Conservation (phyloP, 2,797 vertebrate genomes). For the Tokudaia muenninki region DNA sequence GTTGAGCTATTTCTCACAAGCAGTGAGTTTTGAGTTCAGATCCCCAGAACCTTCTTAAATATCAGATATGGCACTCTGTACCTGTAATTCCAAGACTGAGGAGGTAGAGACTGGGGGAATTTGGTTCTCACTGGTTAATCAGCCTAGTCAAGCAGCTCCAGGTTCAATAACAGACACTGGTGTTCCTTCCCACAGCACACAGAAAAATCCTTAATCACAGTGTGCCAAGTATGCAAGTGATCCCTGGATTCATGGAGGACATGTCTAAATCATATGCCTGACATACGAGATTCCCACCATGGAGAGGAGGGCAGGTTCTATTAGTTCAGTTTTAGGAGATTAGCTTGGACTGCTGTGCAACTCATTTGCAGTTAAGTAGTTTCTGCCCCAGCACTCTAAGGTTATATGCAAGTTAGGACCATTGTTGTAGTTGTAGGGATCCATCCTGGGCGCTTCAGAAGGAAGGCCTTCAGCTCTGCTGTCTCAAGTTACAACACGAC, state of each 20-base stretch:
- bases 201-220: background rate
- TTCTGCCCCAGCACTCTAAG: background rate
- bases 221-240: background rate
- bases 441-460: background rate
- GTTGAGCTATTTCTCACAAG: background rate
- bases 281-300: background rate
- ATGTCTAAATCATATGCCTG: background rate
- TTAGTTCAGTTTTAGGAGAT: background rate
- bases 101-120: background rate
- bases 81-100: background rate
- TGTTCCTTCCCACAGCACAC: background rate
- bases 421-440: too few relatives aligned
- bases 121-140: background rate
- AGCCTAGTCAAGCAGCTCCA: background rate
- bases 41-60: background rate
- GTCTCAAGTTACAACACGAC: too few relatives aligned
- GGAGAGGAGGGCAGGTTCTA: background rate
- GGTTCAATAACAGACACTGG: background rate
- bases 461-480: too few relatives aligned
- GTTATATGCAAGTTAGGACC: background rate
- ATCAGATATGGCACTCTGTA: background rate
- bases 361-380: background rate
- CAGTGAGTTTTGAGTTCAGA: background rate
- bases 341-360: background rate
- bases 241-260: background rate